phyloP scores from a whole-genome alignment of 2,797 vertebrate species.

The Gobionotothen gibberifrons region DNA sequence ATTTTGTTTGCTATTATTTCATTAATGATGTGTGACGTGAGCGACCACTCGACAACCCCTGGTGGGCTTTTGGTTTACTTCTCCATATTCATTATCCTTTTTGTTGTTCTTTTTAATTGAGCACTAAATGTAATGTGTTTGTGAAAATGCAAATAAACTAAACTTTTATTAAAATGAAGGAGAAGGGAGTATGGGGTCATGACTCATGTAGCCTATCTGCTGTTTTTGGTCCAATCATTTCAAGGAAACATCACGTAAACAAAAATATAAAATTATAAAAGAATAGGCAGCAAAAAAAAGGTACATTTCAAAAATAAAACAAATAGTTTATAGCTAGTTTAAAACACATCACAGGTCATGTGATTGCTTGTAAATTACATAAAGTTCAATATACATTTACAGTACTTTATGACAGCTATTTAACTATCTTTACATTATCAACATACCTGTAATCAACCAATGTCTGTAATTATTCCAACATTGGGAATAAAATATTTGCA shows the following conservation, averaged over 20 bases:
- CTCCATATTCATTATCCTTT: slow-evolving; percentile 45
- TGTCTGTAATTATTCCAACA: background rate
- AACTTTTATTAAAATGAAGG: background rate
- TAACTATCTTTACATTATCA: background rate
- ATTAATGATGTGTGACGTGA: slow-evolving; percentile 33
- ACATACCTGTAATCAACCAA: background rate
- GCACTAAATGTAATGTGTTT: background rate
- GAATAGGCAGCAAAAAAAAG: background rate
- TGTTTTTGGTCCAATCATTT: background rate
- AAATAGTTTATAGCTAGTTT: background rate
- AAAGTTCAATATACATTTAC: background rate
- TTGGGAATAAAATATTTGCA: background rate
- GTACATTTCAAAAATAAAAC: slow-evolving; percentile 9
- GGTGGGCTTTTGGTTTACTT: slow-evolving; percentile 30
- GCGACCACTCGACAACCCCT: slow-evolving; percentile 26
- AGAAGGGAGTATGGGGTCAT: background rate
- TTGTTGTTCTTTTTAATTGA: slow-evolving; percentile 24
- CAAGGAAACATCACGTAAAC: background rate
- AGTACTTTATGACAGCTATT: background rate
- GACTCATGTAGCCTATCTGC: background rate
- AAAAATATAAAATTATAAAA: background rate
- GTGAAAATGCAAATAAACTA: slow-evolving; percentile 3
- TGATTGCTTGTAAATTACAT: background rate
- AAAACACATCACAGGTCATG: background rate
- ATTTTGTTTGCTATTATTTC: slow-evolving; percentile 34